Evolutionary conservation across 2,113 vertebrate species (phyloP), one percentile per base, ranked within the genome.

Genomic region (Channa argus): DNA sequence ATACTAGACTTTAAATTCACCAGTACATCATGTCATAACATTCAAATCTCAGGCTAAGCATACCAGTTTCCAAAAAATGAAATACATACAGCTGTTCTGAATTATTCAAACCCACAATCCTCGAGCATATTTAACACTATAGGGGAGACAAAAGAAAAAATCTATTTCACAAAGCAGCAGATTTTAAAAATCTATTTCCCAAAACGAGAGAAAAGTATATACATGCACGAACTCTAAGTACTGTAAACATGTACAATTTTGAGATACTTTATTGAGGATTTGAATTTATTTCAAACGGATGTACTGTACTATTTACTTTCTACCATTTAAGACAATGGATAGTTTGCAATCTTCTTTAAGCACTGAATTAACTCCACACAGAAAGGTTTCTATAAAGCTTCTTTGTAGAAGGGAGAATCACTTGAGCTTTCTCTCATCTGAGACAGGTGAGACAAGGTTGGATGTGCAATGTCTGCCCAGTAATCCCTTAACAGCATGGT

Each of bases 361-460:
- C 24, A 24, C 24, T 24, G 24, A 24, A 24, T 24, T 24, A 24
- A 24, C 24, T 24, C 24, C 24, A 24, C 24, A 24, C 24, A 24
- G 24, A 24, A 24, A 24, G 1, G 24, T 24, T 24, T 63, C 52
- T 47, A 62, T 50, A 55, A 58, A 74, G 10, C 34, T 53, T 44
- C 44, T 66, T 50, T 82, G 47, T 37, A 37, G 39, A 56, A 67
- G 70, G 13, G 9, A 77, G 43, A 77, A 69, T 65, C 10, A 41
- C 44, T 62, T 2, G 2, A 52, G 58, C 52, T 59, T 56, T 71
- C 63, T 63, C 68, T 71, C 45, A 72, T 79, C 39, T 38, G 5
- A 51, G 73, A 65, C 59, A 72, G 78, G 62, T 67, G 82, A 77
- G 83, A 66, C 84, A 84, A 83, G 58, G 51, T 52, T 86, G 52